A percentile compares a stretch with the other conserved stretches of the same genome.
Conservation (phyloP, 2,888 invertebrate species). For the Lobophora halterata region DNA sequence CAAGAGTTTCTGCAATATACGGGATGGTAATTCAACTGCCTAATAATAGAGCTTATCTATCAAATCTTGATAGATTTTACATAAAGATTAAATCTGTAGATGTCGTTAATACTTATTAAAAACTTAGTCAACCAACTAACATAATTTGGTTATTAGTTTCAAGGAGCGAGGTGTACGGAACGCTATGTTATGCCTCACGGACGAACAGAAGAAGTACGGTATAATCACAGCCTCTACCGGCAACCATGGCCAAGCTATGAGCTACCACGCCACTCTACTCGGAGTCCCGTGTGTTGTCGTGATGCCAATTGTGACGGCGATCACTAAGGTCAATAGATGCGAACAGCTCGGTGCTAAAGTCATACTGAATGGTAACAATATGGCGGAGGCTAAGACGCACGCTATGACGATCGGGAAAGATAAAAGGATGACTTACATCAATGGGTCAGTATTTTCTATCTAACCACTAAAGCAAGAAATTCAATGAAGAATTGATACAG, state of each 20-base stretch:
- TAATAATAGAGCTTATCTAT: too few species aligned
- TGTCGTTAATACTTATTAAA: background rate
- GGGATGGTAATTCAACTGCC: slow-evolving; percentile 85
- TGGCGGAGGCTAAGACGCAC: slow-evolving; percentile 88
- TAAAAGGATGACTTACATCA: slow-evolving; percentile 88
- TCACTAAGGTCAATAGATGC: slow-evolving; percentile 94
- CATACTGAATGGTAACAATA: slow-evolving; percentile 87
- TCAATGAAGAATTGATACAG: background rate
- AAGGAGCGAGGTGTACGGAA: slow-evolving; percentile 96
- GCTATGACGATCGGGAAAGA: slow-evolving; percentile 88
- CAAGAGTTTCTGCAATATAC: slow-evolving; percentile 95
- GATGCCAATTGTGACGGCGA: slow-evolving; percentile 93
- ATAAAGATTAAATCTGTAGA: too few species aligned
- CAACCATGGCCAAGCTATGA: slow-evolving; percentile 91
- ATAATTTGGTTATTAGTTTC: slow-evolving; percentile 80
- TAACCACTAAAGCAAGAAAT: background rate
- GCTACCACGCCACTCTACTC: slow-evolving; percentile 86
- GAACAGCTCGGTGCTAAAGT: slow-evolving; percentile 89
- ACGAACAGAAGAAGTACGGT: slow-evolving; percentile 87
- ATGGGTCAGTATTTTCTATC: slow-evolving; percentile 83
- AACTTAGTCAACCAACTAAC: background rate
- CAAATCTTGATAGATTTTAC: too few species aligned
- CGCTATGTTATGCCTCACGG: slow-evolving; percentile 85
- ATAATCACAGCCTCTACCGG: slow-evolving; percentile 95
- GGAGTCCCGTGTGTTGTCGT: slow-evolving; percentile 89